Evolutionary conservation across 2,888 invertebrate genomes (phyloP).

Genomic region (Xestobium rufovillosum): DNA sequence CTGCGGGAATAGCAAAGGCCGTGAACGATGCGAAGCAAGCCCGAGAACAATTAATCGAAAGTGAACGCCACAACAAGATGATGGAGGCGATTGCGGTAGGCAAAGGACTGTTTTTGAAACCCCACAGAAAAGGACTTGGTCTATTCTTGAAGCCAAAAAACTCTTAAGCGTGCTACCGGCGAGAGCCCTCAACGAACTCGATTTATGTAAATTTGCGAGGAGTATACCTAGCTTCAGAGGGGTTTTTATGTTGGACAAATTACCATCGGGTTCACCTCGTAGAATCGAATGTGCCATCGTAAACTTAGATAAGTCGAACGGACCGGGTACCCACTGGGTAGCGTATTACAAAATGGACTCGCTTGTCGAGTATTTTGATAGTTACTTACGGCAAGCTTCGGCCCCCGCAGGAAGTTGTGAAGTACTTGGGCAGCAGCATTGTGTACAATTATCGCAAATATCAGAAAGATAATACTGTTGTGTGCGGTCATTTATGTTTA

Average conservation of each 20-base stretch:
- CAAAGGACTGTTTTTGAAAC: conserved; percentile 32
- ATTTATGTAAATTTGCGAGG: conserved; percentile 29
- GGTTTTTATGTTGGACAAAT: conserved; percentile 4
- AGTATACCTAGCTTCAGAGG: conserved; percentile 30
- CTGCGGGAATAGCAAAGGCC: conserved; percentile 34
- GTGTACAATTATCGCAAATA: conserved; percentile 8
- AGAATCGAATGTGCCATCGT: conserved; percentile 3
- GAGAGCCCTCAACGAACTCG: conserved; percentile 29
- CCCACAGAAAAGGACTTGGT: conserved; percentile 24
- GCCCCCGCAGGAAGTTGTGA: conserved; percentile 3
- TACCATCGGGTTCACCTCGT: neutral
- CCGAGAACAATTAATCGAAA: conserved; percentile 30
- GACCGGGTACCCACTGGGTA: conserved; percentile 6
- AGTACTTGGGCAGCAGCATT: conserved; percentile 2
- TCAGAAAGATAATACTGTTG: conserved; percentile 14
- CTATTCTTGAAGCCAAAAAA: conserved; percentile 23
- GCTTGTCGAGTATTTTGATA: neutral
- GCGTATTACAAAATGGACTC: conserved; percentile 4
- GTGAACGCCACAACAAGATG: conserved; percentile 32
- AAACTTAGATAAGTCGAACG: conserved; percentile 3
- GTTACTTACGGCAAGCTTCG: conserved; percentile 3
- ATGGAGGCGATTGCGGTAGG: conserved; percentile 36
- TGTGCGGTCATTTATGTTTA: conserved; percentile 12
- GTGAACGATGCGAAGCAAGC: conserved; percentile 33
- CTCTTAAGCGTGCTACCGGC: conserved; percentile 21